A percentile compares a stretch with the other conserved stretches of the same genome.
Conservation (phyloP, 2,888 invertebrate species). For the Petrolisthes cinctipes region DNA sequence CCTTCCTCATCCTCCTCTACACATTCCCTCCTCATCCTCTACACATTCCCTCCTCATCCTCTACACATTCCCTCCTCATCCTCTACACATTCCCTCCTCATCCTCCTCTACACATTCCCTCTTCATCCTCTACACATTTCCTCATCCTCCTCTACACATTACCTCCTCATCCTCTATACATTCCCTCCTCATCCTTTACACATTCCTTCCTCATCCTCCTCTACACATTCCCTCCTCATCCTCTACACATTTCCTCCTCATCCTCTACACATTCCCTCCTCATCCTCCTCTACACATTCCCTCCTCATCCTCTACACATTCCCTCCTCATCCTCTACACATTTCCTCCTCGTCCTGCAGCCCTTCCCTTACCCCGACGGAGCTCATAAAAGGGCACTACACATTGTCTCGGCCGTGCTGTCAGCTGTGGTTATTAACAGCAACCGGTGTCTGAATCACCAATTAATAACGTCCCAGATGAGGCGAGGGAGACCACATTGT, state of each 20-base stretch:
- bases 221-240: no score
- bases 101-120: neutral
- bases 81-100: neutral
- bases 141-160: neutral
- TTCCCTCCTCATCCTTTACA: neutral
- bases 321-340: neutral
- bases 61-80: neutral
- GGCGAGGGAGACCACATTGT: conserved; percentile 48
- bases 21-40: neutral
- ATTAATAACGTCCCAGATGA: conserved; percentile 55
- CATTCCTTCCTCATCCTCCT: no score
- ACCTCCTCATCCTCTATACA: neutral
- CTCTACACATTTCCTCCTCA: no score
- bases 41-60: neutral
- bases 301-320: neutral
- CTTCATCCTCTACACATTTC: neutral
- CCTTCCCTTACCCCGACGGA: neutral
- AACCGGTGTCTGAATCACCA: conserved; percentile 58
- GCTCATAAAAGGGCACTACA: conserved; percentile 14
- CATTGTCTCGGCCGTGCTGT: conserved; percentile 50
- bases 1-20: neutral
- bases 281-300: neutral
- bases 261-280: no score
- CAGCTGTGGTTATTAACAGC: conserved; percentile 58
- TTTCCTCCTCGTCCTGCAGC: neutral